phyloP scores from a whole-genome alignment of 2,113 vertebrate genomes.

The Rhinolophus ferrumequinum region DNA sequence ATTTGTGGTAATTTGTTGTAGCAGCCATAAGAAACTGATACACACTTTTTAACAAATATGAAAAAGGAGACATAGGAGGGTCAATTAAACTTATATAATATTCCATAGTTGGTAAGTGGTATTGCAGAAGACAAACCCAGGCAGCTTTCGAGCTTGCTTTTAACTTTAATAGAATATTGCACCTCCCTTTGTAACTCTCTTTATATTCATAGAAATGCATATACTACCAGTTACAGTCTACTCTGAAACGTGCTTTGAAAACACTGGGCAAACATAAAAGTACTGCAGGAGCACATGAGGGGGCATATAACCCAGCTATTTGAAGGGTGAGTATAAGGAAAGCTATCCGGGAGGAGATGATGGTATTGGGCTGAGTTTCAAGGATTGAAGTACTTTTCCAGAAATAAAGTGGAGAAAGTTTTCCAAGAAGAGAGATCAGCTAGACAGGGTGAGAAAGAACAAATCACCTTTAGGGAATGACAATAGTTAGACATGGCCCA shows the following conservation, averaged over 20 bases:
- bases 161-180: neutral
- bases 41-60: neutral
- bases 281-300: neutral
- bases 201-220: neutral
- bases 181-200: neutral
- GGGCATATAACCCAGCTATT: neutral
- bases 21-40: neutral
- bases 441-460: neutral
- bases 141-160: conserved; percentile 14
- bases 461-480: neutral
- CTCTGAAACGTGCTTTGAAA: neutral
- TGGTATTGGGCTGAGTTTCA: neutral
- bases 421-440: neutral
- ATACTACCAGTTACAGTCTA: neutral
- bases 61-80: neutral
- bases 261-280: neutral
- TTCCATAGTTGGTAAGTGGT: neutral
- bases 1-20: neutral
- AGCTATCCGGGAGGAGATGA: neutral
- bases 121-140: neutral
- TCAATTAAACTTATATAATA: neutral
- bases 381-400: conserved; percentile 1
- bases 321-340: neutral
- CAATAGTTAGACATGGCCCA: neutral
- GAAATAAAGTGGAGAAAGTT: neutral